phyloP scores from a whole-genome alignment of 2,888 invertebrate species.

The Gnatocerus cornutus region DNA sequence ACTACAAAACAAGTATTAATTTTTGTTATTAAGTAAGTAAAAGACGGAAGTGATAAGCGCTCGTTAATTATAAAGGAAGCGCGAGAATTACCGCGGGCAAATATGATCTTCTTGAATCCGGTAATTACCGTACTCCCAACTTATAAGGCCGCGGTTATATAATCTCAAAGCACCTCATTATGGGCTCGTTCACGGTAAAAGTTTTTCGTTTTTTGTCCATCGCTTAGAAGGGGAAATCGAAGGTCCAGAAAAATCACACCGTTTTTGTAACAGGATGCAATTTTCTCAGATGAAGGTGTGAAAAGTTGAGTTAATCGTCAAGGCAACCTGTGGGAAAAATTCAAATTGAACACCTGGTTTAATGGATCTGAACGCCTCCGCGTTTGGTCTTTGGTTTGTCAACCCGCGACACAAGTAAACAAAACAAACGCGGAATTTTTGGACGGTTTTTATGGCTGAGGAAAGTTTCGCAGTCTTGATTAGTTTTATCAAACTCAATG shows the following conservation, averaged over 20 bases:
- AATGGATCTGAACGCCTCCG: no score
- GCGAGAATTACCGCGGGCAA: background rate
- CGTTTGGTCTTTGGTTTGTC: background rate
- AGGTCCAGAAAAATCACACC: background rate
- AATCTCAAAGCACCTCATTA: background rate
- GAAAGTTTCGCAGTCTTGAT: constrained; percentile 22
- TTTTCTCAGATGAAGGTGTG: background rate
- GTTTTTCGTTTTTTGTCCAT: no score
- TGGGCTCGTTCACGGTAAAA: no score
- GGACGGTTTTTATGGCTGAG: constrained; percentile 1
- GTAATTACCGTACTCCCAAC: background rate
- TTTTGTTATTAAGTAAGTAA: no score
- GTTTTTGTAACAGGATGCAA: background rate
- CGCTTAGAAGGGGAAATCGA: background rate
- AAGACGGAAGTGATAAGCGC: background rate
- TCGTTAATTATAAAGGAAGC: constrained; percentile 5
- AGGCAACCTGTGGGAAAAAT: constrained; percentile 19
- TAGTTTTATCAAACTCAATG: constrained; percentile 26
- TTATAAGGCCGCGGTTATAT: background rate
- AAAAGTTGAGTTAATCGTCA: background rate
- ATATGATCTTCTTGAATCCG: background rate
- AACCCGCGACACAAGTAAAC: background rate
- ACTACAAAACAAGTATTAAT: no score
- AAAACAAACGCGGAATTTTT: constrained; percentile 4
- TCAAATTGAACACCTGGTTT: background rate